Conservation (phyloP, 2,888 invertebrate species). For the Cremastinae sp. region DNA sequence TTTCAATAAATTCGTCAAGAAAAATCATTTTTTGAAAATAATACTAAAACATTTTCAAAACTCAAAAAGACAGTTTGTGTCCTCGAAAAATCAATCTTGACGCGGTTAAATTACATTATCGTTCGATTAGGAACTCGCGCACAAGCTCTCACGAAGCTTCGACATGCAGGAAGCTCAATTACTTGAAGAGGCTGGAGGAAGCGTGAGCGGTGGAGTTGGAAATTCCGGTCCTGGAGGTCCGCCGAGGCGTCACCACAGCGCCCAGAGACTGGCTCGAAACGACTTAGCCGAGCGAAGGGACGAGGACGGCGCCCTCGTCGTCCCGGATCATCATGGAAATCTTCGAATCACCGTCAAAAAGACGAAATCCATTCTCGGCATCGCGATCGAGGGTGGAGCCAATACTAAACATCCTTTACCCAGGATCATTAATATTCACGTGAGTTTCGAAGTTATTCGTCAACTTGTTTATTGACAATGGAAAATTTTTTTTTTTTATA, state of each 20-base stretch:
- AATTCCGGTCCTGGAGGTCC: constrained; percentile 71
- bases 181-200: constrained; percentile 75
- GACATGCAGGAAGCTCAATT: constrained; percentile 88
- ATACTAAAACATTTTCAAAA: too few species aligned
- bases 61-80: background rate
- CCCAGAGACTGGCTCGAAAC: constrained; percentile 74
- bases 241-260: constrained; percentile 77
- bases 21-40: too few species aligned
- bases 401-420: constrained; percentile 97
- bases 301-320: constrained; percentile 88
- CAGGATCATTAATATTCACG: constrained; percentile 97
- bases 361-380: constrained; percentile 95
- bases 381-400: constrained; percentile 98
- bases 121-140: constrained; percentile 88
- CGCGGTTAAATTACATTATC: constrained; percentile 21
- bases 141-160: constrained; percentile 92
- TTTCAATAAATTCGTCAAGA: too few species aligned
- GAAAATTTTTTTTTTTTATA: too few species aligned
- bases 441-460: too few species aligned
- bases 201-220: constrained; percentile 67
- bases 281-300: constrained; percentile 79
- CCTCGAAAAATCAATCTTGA: background rate
- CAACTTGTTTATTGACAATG: too few species aligned
- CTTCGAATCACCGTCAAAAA: constrained; percentile 94
- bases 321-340: constrained; percentile 93